Base-by-base conservation (phyloP, 2,113 vertebrate species). In the Ophiodon elongatus region DNA sequence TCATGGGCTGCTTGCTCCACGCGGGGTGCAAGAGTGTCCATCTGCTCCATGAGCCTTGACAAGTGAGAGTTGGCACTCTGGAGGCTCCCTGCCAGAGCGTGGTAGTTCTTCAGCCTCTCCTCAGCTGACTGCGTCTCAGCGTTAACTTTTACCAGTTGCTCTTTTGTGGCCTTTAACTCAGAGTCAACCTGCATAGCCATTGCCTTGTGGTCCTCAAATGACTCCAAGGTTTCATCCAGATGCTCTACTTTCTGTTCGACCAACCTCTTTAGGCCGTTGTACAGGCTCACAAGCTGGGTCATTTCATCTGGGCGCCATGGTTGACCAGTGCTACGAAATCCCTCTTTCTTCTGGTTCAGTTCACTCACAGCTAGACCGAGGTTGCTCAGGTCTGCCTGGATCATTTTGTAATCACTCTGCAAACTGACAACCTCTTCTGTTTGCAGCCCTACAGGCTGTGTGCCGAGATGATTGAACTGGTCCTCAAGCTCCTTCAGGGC, bases 311-410 rank as follows among this genome's bases (percentile, higher is more conserved):
- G 94, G 33, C 96, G 93, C 98, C 97, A 99, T 0, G 98, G 97
- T 37, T 98, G 97, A 7, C 98, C 98, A 0, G 97, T 97, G 91
- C 97, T 98, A 0, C 97, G 95, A 71, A 98, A 98, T 43, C 96
- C 96, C 79, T 99, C 98, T 79, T 98, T 99, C 89, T 98, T 98
- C 85, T 98, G 97, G 92, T 97, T 98, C 74, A 99, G 94, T 45
- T 98, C 97, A 29, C 96, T 96, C 65, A 98, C 94, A 3, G 97
- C 97, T 6, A 95, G 87, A 60, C 96, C 95, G 1, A 98, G 94
- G 73, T 68, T 92, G 21, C 85, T 54, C 21, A 96, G 92, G 85
- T 98, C 97, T 1, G 70, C 91, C 75, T 96, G 92, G 29, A 99
- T 95, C 35, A 91, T 83, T 89, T 82, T 95, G 91, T 95, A 97